Evolutionary conservation across 1,140 invertebrate genomes (phyloP).

Genomic region (Sarcophaga bullata): DNA sequence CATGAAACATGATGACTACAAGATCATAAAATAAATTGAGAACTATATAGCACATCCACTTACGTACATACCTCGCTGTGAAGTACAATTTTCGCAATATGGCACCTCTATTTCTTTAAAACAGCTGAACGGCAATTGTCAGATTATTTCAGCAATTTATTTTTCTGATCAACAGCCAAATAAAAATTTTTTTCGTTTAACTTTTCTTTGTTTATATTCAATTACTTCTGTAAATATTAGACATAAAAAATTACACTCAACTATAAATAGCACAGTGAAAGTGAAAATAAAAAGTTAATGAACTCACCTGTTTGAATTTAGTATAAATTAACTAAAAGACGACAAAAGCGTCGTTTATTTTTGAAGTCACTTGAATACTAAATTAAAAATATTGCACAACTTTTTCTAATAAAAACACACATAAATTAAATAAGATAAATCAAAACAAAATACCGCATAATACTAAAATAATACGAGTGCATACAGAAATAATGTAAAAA

Average conservation of each 20-base stretch:
- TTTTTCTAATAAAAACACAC: conserved; percentile 23
- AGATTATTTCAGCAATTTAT: neutral
- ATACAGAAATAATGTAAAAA: conserved; percentile 23
- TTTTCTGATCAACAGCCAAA: neutral
- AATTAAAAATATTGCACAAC: conserved; percentile 40
- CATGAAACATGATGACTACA: too few species aligned
- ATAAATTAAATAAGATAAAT: conserved; percentile 29
- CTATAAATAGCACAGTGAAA: conserved; percentile 4
- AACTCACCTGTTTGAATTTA: conserved; percentile 42
- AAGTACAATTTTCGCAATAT: neutral
- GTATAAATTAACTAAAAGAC: conserved; percentile 17
- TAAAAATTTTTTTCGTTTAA: neutral
- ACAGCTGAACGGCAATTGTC: neutral
- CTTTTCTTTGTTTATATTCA: conserved; percentile 17
- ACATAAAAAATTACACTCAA: neutral
- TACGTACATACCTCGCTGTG: neutral
- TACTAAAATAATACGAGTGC: conserved; percentile 35
- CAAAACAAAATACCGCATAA: conserved; percentile 33
- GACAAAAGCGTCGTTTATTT: conserved; percentile 21
- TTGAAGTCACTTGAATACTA: conserved; percentile 23
- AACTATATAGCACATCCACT: neutral
- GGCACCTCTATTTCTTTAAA: neutral
- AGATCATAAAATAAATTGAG: too few species aligned
- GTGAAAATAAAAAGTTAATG: conserved; percentile 39
- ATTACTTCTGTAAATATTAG: neutral